Evolutionary conservation across 1,140 invertebrate species (phyloP).

Genomic region (Scaptomyza graminum): DNA sequence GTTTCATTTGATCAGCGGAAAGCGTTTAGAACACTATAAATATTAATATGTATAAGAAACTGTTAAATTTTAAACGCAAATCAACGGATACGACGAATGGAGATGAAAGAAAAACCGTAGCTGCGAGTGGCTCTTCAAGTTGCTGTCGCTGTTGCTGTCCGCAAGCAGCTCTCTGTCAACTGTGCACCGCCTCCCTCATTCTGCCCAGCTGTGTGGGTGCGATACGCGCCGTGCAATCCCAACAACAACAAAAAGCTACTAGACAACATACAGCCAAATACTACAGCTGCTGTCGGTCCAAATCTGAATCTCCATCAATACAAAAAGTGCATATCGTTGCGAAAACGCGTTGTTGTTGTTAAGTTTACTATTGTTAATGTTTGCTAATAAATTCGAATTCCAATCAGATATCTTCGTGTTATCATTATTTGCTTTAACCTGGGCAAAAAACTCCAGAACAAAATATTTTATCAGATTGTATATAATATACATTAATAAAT

Average conservation of each 20-base stretch:
- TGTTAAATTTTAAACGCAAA: constrained; percentile 55
- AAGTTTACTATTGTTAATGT: constrained; percentile 10
- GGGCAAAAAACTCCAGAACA: too few species aligned
- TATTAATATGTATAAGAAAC: constrained; percentile 72
- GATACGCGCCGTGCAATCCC: constrained; percentile 65
- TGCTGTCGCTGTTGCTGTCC: constrained; percentile 14
- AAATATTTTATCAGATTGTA: too few species aligned
- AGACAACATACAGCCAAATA: background rate
- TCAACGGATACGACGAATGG: constrained; percentile 18
- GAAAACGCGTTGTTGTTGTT: constrained; percentile 26
- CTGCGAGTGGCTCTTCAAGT: background rate
- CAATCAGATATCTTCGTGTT: background rate
- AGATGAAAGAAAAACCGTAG: background rate
- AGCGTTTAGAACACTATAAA: constrained; percentile 46
- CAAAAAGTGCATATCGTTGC: constrained; percentile 18
- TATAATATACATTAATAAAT: too few species aligned
- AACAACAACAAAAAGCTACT: constrained; percentile 1
- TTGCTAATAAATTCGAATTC: constrained; percentile 8
- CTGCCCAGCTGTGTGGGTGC: constrained; percentile 73
- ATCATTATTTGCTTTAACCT: too few species aligned
- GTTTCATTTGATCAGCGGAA: constrained; percentile 43
- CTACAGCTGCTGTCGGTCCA: constrained; percentile 30
- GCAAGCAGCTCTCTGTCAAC: constrained; percentile 5
- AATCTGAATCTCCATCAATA: constrained; percentile 2
- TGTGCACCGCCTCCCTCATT: constrained; percentile 56